These are phyloP conservation scores for Ligdia adustata DNA, from an alignment of 2,888 invertebrate species.

Conservation along the genomic window DNA sequence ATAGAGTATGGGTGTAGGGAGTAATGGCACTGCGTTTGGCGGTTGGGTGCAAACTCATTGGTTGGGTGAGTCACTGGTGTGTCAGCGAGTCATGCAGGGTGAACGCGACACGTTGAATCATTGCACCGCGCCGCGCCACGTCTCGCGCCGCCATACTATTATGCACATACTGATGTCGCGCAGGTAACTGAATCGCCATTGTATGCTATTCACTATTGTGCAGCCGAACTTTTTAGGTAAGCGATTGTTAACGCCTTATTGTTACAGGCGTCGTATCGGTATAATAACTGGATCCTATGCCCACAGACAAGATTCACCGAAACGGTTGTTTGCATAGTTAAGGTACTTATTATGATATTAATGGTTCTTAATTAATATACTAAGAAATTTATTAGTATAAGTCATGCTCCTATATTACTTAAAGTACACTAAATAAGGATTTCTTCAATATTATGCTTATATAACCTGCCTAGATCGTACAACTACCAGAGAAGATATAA, in stretches of 20 bases:
- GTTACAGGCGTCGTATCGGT: constrained; percentile 60
- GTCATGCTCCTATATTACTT: too few relatives aligned
- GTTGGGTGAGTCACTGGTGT: constrained; percentile 42
- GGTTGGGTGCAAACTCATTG: too few relatives aligned
- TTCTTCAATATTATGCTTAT: too few relatives aligned
- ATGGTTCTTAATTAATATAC: too few relatives aligned
- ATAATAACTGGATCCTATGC: constrained; percentile 63
- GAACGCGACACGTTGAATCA: constrained; percentile 51
- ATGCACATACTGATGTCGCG: constrained; percentile 78
- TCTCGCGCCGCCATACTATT: constrained; percentile 56
- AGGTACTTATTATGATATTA: constrained; percentile 28
- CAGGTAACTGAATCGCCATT: constrained; percentile 79
- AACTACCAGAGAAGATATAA: too few relatives aligned
- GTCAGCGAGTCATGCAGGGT: constrained; percentile 54
- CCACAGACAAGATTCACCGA: constrained; percentile 42
- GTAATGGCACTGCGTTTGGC: constrained; percentile 45
- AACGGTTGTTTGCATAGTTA: constrained; percentile 29
- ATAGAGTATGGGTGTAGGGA: constrained; percentile 60
- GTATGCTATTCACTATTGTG: constrained; percentile 79
- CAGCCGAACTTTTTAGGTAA: constrained; percentile 73
- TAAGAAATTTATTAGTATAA: too few relatives aligned
- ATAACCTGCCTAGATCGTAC: too few relatives aligned
- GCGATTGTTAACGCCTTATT: constrained; percentile 77
- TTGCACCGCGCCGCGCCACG: constrained; percentile 41
- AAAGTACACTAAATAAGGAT: too few relatives aligned